These are phyloP conservation scores for Pelobates fuscus DNA, from an alignment of 2,113 vertebrate species.

Conservation along the genomic window DNA sequence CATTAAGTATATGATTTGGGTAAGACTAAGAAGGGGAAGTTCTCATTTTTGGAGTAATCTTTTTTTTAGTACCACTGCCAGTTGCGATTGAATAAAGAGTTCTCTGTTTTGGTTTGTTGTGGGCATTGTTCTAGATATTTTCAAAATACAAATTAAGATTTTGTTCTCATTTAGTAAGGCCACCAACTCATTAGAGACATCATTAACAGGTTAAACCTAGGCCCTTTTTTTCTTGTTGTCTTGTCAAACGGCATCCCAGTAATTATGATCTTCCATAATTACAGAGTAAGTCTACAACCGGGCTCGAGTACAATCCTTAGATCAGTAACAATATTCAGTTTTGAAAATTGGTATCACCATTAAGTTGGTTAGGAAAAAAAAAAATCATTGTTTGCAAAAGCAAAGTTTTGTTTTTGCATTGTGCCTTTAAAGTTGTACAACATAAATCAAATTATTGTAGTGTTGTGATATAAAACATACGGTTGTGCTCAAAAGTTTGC, in stretches of 20 bases:
- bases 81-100: conserved; percentile 38
- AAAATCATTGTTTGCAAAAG: too few species aligned
- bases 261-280: neutral
- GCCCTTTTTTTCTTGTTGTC: neutral
- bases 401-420: too few species aligned
- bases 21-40: neutral
- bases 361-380: too few species aligned
- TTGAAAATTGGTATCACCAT: too few species aligned
- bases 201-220: conserved; percentile 5
- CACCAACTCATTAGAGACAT: conserved; percentile 25
- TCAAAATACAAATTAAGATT: conserved; percentile 24
- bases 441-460: too few species aligned
- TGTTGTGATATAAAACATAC: too few species aligned
- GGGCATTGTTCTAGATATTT: conserved; percentile 4
- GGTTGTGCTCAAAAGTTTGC: too few species aligned
- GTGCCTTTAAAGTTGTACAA: too few species aligned
- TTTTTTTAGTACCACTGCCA: neutral
- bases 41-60: neutral
- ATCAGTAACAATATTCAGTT: too few species aligned
- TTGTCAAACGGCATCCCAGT: conserved; percentile 1
- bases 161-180: neutral
- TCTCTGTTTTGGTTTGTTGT: conserved; percentile 1
- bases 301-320: too few species aligned
- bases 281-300: too few species aligned
- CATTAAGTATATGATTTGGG: neutral